Conservation (phyloP, 2,797 vertebrate species). For the Phataginus tricuspis region DNA sequence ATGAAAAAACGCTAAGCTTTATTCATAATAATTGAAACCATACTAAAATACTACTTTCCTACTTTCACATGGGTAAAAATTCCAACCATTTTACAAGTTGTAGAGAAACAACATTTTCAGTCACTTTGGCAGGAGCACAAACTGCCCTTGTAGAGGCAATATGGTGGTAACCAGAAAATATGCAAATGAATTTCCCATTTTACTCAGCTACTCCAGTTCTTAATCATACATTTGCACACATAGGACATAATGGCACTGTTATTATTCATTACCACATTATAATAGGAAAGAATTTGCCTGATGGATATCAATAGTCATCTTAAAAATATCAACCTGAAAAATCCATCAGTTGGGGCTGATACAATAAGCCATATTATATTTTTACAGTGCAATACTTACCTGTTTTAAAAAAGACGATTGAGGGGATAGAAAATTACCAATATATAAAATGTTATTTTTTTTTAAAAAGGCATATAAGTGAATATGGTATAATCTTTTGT, state of each 20-base stretch:
- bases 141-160: background rate
- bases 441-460: background rate
- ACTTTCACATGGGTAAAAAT: background rate
- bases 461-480: background rate
- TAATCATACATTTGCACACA: background rate
- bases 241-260: background rate
- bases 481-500: background rate
- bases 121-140: background rate
- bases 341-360: background rate
- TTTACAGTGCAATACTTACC: background rate
- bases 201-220: background rate
- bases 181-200: background rate
- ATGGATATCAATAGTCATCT: background rate
- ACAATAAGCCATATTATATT: background rate
- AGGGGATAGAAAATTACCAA: background rate
- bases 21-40: background rate
- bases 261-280: background rate
- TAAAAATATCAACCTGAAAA: constrained; percentile 34
- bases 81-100: background rate
- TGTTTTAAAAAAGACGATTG: background rate
- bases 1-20: background rate
- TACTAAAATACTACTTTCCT: background rate
- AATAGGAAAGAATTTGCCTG: background rate
- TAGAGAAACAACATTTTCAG: background rate
- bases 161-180: background rate